phyloP scores from a whole-genome alignment of 1,140 invertebrate genomes.

The Drosophila paulistorum region DNA sequence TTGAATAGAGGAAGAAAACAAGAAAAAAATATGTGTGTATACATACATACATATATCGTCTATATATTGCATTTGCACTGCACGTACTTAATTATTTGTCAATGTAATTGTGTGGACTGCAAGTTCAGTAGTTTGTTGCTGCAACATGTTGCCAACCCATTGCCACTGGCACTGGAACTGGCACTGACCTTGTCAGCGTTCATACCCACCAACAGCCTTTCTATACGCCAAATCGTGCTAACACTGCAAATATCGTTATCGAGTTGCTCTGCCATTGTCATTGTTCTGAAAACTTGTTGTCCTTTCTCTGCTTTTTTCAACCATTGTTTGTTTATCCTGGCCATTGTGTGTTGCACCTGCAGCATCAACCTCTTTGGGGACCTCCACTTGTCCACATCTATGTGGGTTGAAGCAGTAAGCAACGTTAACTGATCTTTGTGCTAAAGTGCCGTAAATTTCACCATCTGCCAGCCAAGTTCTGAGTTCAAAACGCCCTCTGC shows the following conservation, averaged over 20 bases:
- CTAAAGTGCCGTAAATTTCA: conserved; percentile 43
- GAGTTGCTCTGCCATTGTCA: neutral
- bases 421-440: conserved; percentile 49
- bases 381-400: conserved; percentile 36
- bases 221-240: neutral
- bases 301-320: neutral
- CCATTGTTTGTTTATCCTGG: conserved; percentile 12
- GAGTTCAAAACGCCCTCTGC: neutral
- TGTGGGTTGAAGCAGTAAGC: conserved; percentile 18
- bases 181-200: conserved; percentile 5
- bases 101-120: conserved; percentile 38
- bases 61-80: conserved; percentile 16
- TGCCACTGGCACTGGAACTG: neutral
- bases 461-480: conserved; percentile 36
- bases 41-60: neutral
- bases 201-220: neutral
- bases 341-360: conserved; percentile 30
- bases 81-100: conserved; percentile 59
- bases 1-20: conserved; percentile 15
- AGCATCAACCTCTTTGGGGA: neutral
- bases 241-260: conserved; percentile 5
- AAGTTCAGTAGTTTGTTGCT: conserved; percentile 12
- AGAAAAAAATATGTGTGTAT: neutral
- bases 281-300: neutral
- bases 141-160: conserved; percentile 14